Conservation (phyloP, 2,797 vertebrate genomes). For the Neomorphus geoffroyi region DNA sequence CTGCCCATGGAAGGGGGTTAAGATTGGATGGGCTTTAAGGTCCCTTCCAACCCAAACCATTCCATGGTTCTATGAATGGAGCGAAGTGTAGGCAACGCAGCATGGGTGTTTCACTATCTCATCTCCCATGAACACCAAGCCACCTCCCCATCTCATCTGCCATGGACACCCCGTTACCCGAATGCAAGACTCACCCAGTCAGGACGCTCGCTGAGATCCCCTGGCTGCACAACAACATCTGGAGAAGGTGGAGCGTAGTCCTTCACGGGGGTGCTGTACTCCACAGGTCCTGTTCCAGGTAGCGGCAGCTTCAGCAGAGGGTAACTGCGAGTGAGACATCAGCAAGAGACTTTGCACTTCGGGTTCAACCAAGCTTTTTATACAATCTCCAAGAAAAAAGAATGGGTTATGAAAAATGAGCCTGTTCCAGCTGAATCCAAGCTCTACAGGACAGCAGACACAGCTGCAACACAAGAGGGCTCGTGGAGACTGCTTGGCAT, state of each 20-base stretch:
- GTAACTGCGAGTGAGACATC: conserved; percentile 74
- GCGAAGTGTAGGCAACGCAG: too few relatives aligned
- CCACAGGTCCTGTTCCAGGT: conserved; percentile 93
- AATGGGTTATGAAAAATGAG: accelerated
- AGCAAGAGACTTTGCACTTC: accelerated
- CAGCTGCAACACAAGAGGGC: accelerated
- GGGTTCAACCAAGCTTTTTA: background rate
- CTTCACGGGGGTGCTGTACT: conserved; percentile 91
- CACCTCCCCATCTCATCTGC: too few relatives aligned
- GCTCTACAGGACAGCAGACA: background rate
- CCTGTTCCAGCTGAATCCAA: background rate
- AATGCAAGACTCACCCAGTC: conserved; percentile 85
- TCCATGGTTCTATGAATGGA: too few relatives aligned
- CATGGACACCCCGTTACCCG: too few relatives aligned
- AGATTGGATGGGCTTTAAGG: too few relatives aligned
- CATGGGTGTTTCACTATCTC: too few relatives aligned
- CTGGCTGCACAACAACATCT: conserved; percentile 55
- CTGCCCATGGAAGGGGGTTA: too few relatives aligned
- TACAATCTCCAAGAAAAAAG: background rate
- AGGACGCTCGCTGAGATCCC: conserved; percentile 83
- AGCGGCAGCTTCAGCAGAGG: conserved; percentile 94
- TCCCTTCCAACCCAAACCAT: too few relatives aligned
- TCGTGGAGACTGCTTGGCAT: accelerated
- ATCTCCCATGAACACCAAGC: too few relatives aligned
- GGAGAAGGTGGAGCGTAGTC: conserved; percentile 85